Conservation (phyloP, 23 tunicate species). For the Ascidia mentula region DNA sequence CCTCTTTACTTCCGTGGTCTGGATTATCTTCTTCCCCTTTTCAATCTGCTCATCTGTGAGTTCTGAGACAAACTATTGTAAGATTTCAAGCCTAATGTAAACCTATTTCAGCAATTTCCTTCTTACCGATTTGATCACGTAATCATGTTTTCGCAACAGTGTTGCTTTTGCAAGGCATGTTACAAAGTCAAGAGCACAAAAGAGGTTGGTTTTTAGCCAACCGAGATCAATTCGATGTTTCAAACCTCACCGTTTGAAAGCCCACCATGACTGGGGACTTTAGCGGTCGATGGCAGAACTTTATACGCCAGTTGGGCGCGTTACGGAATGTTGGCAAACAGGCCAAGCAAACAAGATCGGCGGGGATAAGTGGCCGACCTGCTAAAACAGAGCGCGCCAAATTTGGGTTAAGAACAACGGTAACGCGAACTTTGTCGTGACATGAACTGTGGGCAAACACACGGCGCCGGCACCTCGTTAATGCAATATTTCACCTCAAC, state of each 20-base stretch:
- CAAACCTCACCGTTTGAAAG: too few species aligned
- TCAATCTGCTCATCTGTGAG: not conserved
- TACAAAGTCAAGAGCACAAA: too few species aligned
- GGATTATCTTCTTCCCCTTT: not conserved
- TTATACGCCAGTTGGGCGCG: not conserved
- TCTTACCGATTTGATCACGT: too few species aligned
- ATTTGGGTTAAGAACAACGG: conserved; percentile 10
- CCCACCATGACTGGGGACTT: not conserved
- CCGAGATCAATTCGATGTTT: too few species aligned
- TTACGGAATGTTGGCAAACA: conserved; percentile 11
- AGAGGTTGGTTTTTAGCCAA: too few species aligned
- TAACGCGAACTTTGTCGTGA: not conserved
- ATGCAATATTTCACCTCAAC: not conserved
- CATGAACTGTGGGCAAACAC: not conserved
- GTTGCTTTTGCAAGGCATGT: too few species aligned
- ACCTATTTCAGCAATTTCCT: too few species aligned
- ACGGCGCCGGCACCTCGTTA: not conserved
- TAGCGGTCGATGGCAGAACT: not conserved
- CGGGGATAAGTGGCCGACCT: not conserved
- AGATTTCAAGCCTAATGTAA: too few species aligned
- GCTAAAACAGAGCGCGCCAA: conserved; percentile 7
- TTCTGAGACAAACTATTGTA: conserved; percentile 5
- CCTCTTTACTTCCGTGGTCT: not conserved
- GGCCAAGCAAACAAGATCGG: conserved; percentile 5
- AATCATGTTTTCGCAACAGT: too few species aligned